These are phyloP conservation scores for Myotis yumanensis DNA, from an alignment of 2,113 vertebrate species.

Conservation along the genomic window DNA sequence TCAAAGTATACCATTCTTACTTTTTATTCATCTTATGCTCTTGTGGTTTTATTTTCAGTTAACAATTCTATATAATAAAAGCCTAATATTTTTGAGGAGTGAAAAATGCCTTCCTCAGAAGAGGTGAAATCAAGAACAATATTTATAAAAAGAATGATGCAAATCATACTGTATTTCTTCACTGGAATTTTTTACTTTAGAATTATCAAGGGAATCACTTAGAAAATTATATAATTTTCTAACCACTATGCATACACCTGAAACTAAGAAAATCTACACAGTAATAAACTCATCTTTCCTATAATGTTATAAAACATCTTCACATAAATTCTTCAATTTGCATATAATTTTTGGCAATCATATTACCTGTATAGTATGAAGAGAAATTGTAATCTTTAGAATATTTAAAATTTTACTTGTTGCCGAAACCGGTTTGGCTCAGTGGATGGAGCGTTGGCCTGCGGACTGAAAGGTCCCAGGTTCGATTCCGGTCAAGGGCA, in stretches of 20 bases:
- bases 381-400: conserved; percentile 24
- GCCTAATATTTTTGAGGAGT: not conserved
- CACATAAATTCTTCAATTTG: not conserved
- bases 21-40: not conserved
- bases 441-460: too few species aligned
- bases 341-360: not conserved
- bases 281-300: not conserved
- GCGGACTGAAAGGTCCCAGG: too few species aligned
- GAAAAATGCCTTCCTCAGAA: not conserved
- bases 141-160: not conserved
- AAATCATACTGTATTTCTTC: not conserved
- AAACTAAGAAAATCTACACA: not conserved
- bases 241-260: not conserved
- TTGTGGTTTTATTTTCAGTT: conserved; percentile 25
- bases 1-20: not conserved
- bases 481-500: too few species aligned
- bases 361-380: not conserved
- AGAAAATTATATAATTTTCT: not conserved
- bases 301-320: not conserved
- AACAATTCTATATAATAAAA: not conserved
- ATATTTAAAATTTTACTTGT: conserved; percentile 4
- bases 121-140: not conserved
- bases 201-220: not conserved
- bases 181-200: not conserved
- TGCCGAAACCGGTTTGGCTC: too few species aligned